A percentile compares a stretch with the other conserved stretches of the same genome.
phyloP scores from a whole-genome alignment of 2,888 invertebrate genomes.

The Heterodera filipjevi region DNA sequence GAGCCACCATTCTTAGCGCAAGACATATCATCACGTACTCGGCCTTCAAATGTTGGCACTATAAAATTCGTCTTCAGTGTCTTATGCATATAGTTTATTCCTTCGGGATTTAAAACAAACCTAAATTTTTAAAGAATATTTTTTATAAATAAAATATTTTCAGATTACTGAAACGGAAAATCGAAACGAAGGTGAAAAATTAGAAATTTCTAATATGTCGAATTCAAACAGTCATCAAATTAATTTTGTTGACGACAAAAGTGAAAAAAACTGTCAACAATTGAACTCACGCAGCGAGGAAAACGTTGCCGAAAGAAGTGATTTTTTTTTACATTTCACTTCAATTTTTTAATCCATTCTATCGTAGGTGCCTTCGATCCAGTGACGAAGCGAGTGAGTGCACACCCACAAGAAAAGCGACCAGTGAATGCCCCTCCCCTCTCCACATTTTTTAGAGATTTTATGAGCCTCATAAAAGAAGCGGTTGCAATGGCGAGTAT shows the following conservation, averaged over 20 bases:
- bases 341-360: background rate
- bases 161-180: background rate
- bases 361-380: background rate
- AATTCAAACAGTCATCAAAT: background rate
- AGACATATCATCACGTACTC: background rate
- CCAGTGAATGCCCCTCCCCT: background rate
- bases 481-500: constrained; percentile 23
- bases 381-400: background rate
- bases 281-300: background rate
- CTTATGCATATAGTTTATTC: background rate
- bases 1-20: background rate
- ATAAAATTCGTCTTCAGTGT: background rate
- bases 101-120: too few species aligned
- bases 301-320: too few species aligned
- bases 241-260: background rate
- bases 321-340: background rate
- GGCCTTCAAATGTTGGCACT: background rate
- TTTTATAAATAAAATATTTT: background rate
- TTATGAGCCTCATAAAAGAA: constrained; percentile 31
- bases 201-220: background rate
- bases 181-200: background rate
- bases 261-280: background rate
- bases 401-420: background rate
- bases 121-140: too few species aligned
- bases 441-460: constrained; percentile 18